Base-by-base conservation (phyloP, 2,113 vertebrate species). In the Festucalex cinctus region DNA sequence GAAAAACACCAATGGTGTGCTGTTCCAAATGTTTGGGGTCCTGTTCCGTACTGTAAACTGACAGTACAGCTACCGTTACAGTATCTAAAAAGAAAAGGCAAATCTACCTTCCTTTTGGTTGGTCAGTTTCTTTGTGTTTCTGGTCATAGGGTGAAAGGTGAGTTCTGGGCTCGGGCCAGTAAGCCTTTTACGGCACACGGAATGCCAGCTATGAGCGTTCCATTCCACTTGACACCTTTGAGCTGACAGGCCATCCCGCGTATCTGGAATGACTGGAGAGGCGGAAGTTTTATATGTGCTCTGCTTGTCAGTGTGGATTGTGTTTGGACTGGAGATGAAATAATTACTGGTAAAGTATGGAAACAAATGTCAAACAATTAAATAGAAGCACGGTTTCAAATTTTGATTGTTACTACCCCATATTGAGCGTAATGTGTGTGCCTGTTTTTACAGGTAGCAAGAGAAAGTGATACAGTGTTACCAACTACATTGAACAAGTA, bases 101-200 rank as follows among this genome's bases (percentile, higher is more conserved):
- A 49, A 22, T 49, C n/a, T 22, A n/a, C 2, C 1, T 49, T 20
- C 9, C 44, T 1, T 19, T n/a, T 56, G 37, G 51, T 63, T n/a
- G 59, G 76, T 61, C 53, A 66, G 49, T 26, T 36, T 77, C 46
- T 24, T 75, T 59, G 56, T 48, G 41, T 69, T n/a, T 37, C 53
- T 39, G 72, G 58, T 62, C n/a, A 63, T 24, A 35, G 49, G 54
- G 74, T 78, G 59, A 80, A 63, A 72, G 61, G 63, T 71, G 67
- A 66, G 62, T 65, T 71, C 22, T 76, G 68, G 80, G 66, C 56
- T 59, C 68, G 36, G 17, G 49, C 39, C 71, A 13, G 51, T 39
- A 53, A 41, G 43, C 66, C 60, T 64, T 41, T 36, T 49, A 35
- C 68, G 67, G 58, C 6, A 65, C 63, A 69, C 46, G 77, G 69